Base-by-base conservation (phyloP, 2,888 invertebrate species). In the Zeuzera pyrina region DNA sequence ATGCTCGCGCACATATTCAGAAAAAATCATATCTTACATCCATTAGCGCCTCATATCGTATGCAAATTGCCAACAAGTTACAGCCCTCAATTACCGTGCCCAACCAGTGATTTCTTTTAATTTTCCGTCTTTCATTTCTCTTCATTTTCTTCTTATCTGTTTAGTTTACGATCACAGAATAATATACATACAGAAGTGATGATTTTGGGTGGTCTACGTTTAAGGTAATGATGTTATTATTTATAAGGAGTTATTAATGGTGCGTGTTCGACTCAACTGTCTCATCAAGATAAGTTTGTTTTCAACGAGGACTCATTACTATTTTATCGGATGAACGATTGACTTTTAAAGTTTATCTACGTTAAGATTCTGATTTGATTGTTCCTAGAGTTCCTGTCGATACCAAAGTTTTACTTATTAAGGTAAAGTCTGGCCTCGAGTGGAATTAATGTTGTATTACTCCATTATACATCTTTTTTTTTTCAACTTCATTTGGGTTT, bases 201-300 rank as follows among this genome's bases (percentile, higher is more conserved):
- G 79, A 79, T 78, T 79, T 79, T 77, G 81, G 81, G 81, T 83
- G 81, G 81, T 79, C 81, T 55, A 36, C 38, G 47, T 60, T 55
- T 50, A 44, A 62, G 57, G 66, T 67, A 78, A 74, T 71, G 71
- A 79, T 74, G 74, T 74, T 77, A 73, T 77, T 78, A 78, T 76
- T 68, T 70, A 67, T 70, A 68, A 10, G 53, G 54, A 53, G 56
- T 77, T 78, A 78, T 79, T 78, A 78, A 81, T 81, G 77, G 58
- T 63, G 44, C 47, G 54, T 45, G 50, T 45, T 41, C 47, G 45
- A 43, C 48, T 52, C 55, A 67, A 67, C 66, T 66, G 70, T 68
- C 67, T 76, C 73, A 77, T 77, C 77, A 69, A 77, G 76, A 78
- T 78, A 71, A 68, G 71, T 74, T 65, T 70, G 70, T 68, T 70